Evolutionary conservation across 2,113 vertebrate genomes (phyloP), one percentile per base, ranked within the genome.

Genomic region (Leucopsar rothschildi): DNA sequence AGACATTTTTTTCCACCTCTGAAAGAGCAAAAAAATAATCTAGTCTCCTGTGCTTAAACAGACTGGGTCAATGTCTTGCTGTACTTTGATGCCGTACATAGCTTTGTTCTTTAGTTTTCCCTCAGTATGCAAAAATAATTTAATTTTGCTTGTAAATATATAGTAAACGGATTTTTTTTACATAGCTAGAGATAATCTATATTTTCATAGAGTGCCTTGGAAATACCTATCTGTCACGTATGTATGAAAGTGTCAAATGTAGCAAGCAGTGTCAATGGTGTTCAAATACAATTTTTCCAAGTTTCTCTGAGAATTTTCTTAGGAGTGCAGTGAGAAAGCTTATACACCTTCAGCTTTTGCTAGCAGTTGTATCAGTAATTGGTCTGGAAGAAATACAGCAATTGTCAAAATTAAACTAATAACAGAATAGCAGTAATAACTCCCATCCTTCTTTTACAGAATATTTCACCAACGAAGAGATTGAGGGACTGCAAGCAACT

Each of bases 351-450:
- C 42, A 52, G 7, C 61, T 92, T 83, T 88, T 79, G 18, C 33
- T 60, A 27, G 49, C 40, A 72, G 6, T 20, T 31, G 10, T 64
- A 33, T 12, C 0, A 0, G 14, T 25, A 78, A 39, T n/a, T 37
- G 9, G 21, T 69, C 31, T 55, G 39, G 37, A 89, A 89, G 37
- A 70, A 70, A 89, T 22, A 68, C 5, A 55, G 33, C 6, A 17
- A 20, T 44, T 63, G 13, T 59, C 63, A 39, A 70, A 70, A 71
- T 42, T 37, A 60, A 76, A 72, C 8, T 56, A n/a, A 69, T 80
- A 72, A 44, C 77, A 39, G 25, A 72, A 35, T 5, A 42, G 27
- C 33, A 73, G 25, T 53, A 61, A 21, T 25, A 73, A n/a, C 5
- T 42, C 24, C 27, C 16, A 23, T 12, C 4, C 9, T 53, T 88